Base-by-base conservation (phyloP, 1,140 invertebrate genomes). In the Meteorus sp. region DNA sequence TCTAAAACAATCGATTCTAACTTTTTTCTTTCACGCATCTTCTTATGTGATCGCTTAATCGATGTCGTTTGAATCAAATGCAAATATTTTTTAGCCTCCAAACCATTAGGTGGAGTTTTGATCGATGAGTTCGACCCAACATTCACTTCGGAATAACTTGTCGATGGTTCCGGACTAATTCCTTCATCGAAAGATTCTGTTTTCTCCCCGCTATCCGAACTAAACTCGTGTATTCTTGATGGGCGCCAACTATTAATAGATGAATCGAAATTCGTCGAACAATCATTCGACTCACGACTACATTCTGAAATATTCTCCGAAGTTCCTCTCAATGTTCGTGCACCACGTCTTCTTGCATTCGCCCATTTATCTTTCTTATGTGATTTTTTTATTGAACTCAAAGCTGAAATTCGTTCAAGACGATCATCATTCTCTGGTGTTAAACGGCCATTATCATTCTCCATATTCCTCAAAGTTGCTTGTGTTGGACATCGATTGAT, bases 371-470 rank as follows among this genome's bases (percentile, higher is more conserved):
- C 69, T 52, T 78, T 78, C 25, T 66, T 76, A 47, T 78, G 76
- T 0, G 76, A 78, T 52, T 68, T 73, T 51, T 78, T 78, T 15
- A 78, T 77, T 0, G 76, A 77, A 53, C 72, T 68, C 9, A 71
- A 44, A 41, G 70, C 65, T 11, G 55, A 51, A 33, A 72, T 66
- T 19, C 76, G 43, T 45, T 71, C 68, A 4, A 43, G 20, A 2
- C 68, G 68, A 2, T 67, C 63, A 54, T 52, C 63, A 60, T 72
- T 65, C 44, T 63, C 61, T 1, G 72, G 71, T 0, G 71, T 74
- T 25, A 48, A 62, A 13, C 65, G 66, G n/a, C 68, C 65, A 45
- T 55, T 67, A 4, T 37, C 13, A 33, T 62, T 33, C 3, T 56
- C 44, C 1, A 9, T n/a, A 57, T 35, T 37, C 7, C 2, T 3